phyloP scores from a whole-genome alignment of 2,888 invertebrate species.

The Aphrophora alni region DNA sequence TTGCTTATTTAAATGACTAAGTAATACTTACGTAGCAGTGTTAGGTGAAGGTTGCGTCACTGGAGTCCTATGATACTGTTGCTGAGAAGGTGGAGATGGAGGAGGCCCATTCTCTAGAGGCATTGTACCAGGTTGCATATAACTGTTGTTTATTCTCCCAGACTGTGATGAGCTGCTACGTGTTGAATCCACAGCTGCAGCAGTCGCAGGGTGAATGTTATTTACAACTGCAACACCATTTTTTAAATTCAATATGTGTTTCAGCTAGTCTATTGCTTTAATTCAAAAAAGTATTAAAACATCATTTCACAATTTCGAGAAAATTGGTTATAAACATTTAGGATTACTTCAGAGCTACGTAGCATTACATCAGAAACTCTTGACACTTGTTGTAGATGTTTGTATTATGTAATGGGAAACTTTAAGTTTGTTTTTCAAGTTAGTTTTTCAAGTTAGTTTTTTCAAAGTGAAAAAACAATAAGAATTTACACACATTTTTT shows the following conservation, averaged over 20 bases:
- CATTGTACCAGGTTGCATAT: slow-evolving; percentile 11
- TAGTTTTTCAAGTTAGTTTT: too few species aligned
- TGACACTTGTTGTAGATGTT: too few species aligned
- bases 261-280: background rate
- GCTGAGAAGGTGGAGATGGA: slow-evolving; percentile 33
- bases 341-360: too few species aligned
- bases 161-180: slow-evolving; percentile 1
- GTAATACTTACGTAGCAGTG: slow-evolving; percentile 27
- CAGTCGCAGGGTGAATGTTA: slow-evolving; percentile 35
- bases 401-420: too few species aligned
- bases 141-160: slow-evolving; percentile 31
- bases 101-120: slow-evolving; percentile 42
- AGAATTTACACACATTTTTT: too few species aligned
- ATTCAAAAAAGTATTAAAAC: background rate
- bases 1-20: background rate
- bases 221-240: slow-evolving; percentile 20
- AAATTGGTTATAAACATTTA: too few species aligned
- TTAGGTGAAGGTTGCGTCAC: slow-evolving; percentile 26
- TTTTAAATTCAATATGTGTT: background rate
- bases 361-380: too few species aligned
- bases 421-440: too few species aligned
- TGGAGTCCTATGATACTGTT: slow-evolving; percentile 34
- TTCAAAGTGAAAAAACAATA: too few species aligned
- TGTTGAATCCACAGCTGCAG: background rate
- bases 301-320: background rate